These are phyloP conservation scores for Hoplias malabaricus DNA, from an alignment of 2,113 vertebrate genomes.

Conservation along the genomic window DNA sequence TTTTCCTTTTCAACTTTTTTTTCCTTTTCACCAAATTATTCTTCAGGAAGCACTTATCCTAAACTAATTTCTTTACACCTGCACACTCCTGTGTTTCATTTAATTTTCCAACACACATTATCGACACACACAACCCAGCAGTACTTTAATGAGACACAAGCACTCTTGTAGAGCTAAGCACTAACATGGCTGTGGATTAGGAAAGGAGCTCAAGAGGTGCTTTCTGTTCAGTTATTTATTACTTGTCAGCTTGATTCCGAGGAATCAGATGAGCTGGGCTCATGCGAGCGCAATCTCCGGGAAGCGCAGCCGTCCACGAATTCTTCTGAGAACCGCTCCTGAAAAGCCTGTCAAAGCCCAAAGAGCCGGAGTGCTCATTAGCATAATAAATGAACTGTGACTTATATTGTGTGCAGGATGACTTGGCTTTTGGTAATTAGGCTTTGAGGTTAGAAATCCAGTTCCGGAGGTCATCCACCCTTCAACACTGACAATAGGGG, in stretches of 20 bases:
- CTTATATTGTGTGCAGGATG: constrained; percentile 46
- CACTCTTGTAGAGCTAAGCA: constrained; percentile 30
- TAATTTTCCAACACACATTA: constrained; percentile 30
- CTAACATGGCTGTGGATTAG: constrained; percentile 10
- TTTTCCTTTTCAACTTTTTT: too few species aligned
- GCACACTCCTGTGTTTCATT: constrained; percentile 12
- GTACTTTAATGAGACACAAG: constrained; percentile 20
- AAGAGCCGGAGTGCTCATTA: constrained; percentile 50
- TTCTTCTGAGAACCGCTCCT: constrained; percentile 22
- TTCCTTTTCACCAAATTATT: background rate
- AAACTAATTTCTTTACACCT: constrained; percentile 23
- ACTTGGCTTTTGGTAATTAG: constrained; percentile 52
- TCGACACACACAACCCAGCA: constrained; percentile 18
- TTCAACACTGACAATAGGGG: constrained; percentile 50
- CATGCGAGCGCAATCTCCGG: constrained; percentile 3
- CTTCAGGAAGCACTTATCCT: background rate
- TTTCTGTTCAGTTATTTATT: constrained; percentile 26
- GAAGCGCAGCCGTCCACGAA: constrained; percentile 37
- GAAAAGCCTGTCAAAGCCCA: constrained; percentile 18
- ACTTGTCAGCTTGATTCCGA: constrained; percentile 24
- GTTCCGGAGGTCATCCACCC: constrained; percentile 50
- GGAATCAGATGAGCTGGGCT: constrained; percentile 16
- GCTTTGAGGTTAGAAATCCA: constrained; percentile 39
- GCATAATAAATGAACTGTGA: constrained; percentile 56
- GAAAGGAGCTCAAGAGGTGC: constrained; percentile 13